Conservation (phyloP, 2,113 vertebrate species). For the Sander lucioperca region DNA sequence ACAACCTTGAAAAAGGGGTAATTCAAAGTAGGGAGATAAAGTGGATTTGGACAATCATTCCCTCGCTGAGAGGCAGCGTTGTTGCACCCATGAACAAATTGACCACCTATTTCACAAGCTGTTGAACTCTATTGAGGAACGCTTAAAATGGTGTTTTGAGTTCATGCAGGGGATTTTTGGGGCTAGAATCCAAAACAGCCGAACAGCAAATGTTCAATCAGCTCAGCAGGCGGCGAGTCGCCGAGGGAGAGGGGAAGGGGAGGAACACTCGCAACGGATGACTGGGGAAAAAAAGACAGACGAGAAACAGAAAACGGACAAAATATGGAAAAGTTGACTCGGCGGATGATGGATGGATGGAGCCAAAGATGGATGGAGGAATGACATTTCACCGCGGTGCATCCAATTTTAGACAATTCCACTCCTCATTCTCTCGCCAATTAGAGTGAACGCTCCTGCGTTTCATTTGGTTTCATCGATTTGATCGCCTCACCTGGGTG, state of each 20-base stretch:
- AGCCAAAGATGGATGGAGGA: neutral
- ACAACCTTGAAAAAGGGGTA: conserved; percentile 64
- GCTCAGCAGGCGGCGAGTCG: conserved; percentile 48
- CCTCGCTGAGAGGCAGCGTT: conserved; percentile 34
- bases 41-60: conserved; percentile 63
- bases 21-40: conserved; percentile 62
- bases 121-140: conserved; percentile 53
- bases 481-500: conserved; percentile 3
- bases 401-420: conserved; percentile 41
- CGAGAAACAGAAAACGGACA: conserved; percentile 19
- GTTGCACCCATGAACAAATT: conserved; percentile 66
- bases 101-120: conserved; percentile 63
- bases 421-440: conserved; percentile 39
- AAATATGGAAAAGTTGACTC: conserved; percentile 27
- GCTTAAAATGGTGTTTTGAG: conserved; percentile 57
- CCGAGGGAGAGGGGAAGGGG: conserved; percentile 12
- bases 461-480: conserved; percentile 34
- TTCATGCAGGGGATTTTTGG: conserved; percentile 67
- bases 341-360: conserved; percentile 24
- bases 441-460: neutral
- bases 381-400: conserved; percentile 15
- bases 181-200: conserved; percentile 65
- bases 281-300: conserved; percentile 16
- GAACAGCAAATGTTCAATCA: conserved; percentile 70
- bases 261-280: neutral